Base-by-base conservation (phyloP, 2,797 vertebrate species). In the Anomalospiza imberbis region DNA sequence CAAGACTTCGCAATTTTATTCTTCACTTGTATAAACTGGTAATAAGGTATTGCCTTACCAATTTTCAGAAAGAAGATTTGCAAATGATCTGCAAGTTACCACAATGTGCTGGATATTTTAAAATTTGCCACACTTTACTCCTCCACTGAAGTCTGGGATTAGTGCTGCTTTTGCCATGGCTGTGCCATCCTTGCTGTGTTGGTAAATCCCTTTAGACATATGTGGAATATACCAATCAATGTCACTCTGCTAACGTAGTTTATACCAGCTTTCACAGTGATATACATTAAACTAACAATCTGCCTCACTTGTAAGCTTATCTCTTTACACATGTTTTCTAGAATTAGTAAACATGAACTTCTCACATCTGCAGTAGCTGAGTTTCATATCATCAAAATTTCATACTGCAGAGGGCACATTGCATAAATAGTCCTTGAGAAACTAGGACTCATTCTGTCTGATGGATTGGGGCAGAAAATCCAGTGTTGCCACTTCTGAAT, bases 31-130 rank as follows among this genome's bases (percentile, higher is more conserved):
- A 48, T 77, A 66, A 67, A 26, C 7, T 47, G 6, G 8, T 28
- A 65, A 34, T 24, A 65, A 82, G 9, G 4, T 19, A 65, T 82
- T 79, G 32, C 11, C 18, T 51, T 79, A 51, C 19, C 13, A 17
- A 36, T 67, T 86, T 94, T 81, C 38, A 58, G 55, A 81, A 78
- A 61, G 36, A 45, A 65, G 36, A 45, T 78, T 84, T 91, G 8
- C 5, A 78, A 72, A 57, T 10, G 10, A 29, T 57, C n/a, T 53
- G 21, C 40, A 54, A 54, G 21, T 34, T 65, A 57, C 26, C 3
- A 17, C 34, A 47, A 11, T 21, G 29, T 76, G 13, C 5, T 2
- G 4, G 36, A 18, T 32, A 26, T 73, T 79, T 75, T 76, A 25
- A 60, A 92, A 82, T 24, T 62, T 13, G 6, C 5, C 16, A 32